phyloP scores from a whole-genome alignment of 1,140 invertebrate species.

The Cydia amplana region DNA sequence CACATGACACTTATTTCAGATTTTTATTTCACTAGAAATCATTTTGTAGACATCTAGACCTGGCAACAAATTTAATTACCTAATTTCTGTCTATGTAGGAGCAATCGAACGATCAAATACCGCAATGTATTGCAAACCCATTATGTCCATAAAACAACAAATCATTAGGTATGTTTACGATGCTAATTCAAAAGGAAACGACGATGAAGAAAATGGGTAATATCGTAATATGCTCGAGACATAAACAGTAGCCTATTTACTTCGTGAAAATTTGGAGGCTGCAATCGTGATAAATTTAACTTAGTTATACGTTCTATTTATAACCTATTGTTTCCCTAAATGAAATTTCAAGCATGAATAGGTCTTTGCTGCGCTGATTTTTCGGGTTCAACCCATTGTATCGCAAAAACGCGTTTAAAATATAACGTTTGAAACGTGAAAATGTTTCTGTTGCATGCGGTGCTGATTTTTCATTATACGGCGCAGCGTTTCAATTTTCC shows the following conservation, averaged over 20 bases:
- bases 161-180: no score
- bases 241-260: neutral
- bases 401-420: constrained; percentile 8
- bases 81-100: no score
- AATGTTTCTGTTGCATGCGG: constrained; percentile 43
- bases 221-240: no score
- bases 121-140: no score
- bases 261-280: neutral
- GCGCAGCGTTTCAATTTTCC: constrained; percentile 48
- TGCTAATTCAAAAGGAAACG: no score
- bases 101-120: no score
- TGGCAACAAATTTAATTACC: no score
- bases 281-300: neutral
- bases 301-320: constrained; percentile 3
- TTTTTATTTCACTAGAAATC: no score
- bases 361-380: neutral
- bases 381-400: constrained; percentile 17
- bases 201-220: no score
- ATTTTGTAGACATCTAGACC: no score
- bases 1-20: no score
- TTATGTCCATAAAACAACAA: no score
- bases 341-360: constrained; percentile 11
- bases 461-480: constrained; percentile 46
- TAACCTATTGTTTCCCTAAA: neutral
- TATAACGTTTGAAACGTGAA: constrained; percentile 21